Evolutionary conservation across 2,888 invertebrate genomes (phyloP), one percentile per base, ranked within the genome.

Genomic region (Nephrotoma appendiculata): DNA sequence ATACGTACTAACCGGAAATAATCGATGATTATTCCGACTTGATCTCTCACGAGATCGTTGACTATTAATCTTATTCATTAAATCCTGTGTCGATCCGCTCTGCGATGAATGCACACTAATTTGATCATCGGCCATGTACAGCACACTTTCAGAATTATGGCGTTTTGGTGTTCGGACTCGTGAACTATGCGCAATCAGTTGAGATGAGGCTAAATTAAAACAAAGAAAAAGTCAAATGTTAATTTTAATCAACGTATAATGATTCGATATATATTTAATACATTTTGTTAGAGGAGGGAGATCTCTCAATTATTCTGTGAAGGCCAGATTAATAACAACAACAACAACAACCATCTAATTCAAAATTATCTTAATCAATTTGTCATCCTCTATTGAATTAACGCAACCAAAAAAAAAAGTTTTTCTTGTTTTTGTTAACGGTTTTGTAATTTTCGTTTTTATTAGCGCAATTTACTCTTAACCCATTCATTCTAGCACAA

Each of bases 121-220:
- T 86, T 88, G 88, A 87, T 92, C 93, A 12, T 93, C 92, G 88
- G 93, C 94, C 89, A 95, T 93, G 89, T 95, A 95, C 83, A 95
- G 91, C 41, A 96, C 95, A 89, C 95, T 95, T 91, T 96, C 96
- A 86, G 95, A 95, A 89, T 95, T 94, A 90, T 96, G 96, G 87
- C 95, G 93, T 91, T 96, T 95, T 11, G 96, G 96, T 85, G 95
- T 95, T 89, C 95, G 94, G 41, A 96, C 96, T 87, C 95, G 92
- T 45, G 96, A 95, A 89, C 96, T 96, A 89, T 96, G 96, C 83
- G 94, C 96, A 88, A 96, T 95, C 88, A 95, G 92, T 89, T 95
- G 95, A 88, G 93, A 91, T 87, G 92, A 91, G 19, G 92, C 92
- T 91, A 91, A 86, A 90, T 89, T 88, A 88, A 87, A 87, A 88